Evolutionary conservation across 1,140 invertebrate genomes (phyloP), one percentile per base, ranked within the genome.

Genomic region (Gonioctena quinquepunctata): DNA sequence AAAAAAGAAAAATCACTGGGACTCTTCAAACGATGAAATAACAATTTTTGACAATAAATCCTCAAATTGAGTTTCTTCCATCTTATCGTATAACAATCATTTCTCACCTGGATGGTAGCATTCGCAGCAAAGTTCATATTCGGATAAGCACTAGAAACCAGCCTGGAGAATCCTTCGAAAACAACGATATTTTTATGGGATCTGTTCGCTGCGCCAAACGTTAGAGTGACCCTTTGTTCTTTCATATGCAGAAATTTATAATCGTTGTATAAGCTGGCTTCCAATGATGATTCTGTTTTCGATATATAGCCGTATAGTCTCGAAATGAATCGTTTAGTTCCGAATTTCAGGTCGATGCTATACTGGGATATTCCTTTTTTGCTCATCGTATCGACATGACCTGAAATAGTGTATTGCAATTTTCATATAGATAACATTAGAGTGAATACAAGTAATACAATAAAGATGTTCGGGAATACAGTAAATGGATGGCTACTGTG

Each of bases 131-230:
- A 90, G 78, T 94, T 93, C 5, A 92, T 87, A 59, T 90, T 87
- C 0, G 92, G 90, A 85, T 94, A 94, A 0, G 91, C 91, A 0
- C 90, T 89, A 7, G 91, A 92, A 19, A 89, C 86, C 48, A 94
- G 81, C 28, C 89, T 87, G 50, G 92, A 77, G 67, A 90, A 88
- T 0, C 88, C 90, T 48, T 87, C 59, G 25, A 81, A 71, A 3
- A 83, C 77, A 49, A 84, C 83, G 49, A 87, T 86, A 13, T 89
- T 86, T 63, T 91, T 85, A 19, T 48, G 26, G 76, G 89, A 87
- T 48, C 88, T 87, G 79, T 93, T 89, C 2, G 86, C 87, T n/a
- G 92, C 76, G 4, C 88, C 83, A 1, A 90, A 85, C 66, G 91
- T 89, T 5, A 92, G 79, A 69, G 88, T 88, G 0, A 94, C 87